These are phyloP conservation scores for Recurvirostra avosetta DNA, from an alignment of 2,113 vertebrate genomes.

Conservation along the genomic window DNA sequence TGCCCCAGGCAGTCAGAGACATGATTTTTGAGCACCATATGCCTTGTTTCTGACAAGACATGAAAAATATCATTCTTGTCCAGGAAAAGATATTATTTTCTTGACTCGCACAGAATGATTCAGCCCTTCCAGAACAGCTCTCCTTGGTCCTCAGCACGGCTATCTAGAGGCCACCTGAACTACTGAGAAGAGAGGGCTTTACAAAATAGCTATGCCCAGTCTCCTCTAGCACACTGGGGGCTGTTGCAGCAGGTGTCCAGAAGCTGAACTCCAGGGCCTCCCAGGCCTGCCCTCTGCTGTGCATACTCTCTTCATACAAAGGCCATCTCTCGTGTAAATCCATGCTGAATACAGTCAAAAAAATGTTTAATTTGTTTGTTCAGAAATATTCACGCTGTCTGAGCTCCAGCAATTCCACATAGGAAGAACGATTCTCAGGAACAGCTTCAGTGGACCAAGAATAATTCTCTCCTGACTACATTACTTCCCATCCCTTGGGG, in stretches of 20 bases:
- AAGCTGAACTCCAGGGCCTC: neutral
- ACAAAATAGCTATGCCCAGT: neutral
- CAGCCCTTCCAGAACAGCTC: neutral
- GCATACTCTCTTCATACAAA: neutral
- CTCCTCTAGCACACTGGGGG: accelerated
- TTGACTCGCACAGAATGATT: neutral
- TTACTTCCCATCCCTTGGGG: neutral
- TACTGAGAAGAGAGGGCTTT: neutral
- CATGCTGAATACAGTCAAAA: neutral
- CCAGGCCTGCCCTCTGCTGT: neutral
- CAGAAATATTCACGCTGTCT: neutral
- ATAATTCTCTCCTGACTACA: neutral
- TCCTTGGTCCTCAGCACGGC: neutral
- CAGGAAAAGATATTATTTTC: neutral
- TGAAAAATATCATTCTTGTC: neutral
- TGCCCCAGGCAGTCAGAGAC: neutral
- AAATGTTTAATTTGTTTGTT: neutral
- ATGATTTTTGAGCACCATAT: neutral
- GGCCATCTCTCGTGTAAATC: neutral
- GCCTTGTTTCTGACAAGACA: neutral
- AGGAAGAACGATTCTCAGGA: neutral
- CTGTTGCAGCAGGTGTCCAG: neutral
- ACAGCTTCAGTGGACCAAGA: neutral
- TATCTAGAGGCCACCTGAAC: neutral
- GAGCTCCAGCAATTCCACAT: neutral